Evolutionary conservation across 2,888 invertebrate genomes (phyloP), one percentile per base, ranked within the genome.

Genomic region (Pyrochroa serraticornis): DNA sequence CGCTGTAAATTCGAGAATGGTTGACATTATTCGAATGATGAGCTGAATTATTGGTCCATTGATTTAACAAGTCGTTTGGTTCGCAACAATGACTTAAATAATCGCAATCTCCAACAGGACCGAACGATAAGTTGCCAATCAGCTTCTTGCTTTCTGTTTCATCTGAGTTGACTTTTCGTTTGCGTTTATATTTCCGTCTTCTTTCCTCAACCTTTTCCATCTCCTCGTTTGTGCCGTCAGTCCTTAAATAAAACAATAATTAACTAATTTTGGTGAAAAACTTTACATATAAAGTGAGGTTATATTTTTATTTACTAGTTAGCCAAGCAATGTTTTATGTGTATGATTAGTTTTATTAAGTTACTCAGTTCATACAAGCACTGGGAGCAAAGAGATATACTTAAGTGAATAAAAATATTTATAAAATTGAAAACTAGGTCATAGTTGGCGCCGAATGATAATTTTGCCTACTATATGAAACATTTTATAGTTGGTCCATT

Each of bases 151-250:
- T 46, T 36, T 45, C 38, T 7, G 7, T 39, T 32, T 48, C 39
- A 41, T 49, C 43, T 6, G 33, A 5, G n/a, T 58, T 49, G 8
- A 36, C 44, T 42, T 51, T 60, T 32, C 48, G 33, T 55, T 72
- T 75, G 8, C 75, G 62, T 57, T 73, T 75, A 13, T 70, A 74
- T 47, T 72, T 64, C 46, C 71, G 71, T 57, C 73, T 64, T 14
- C 75, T 56, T 46, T 76, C 74, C 56, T 75, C 72, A 7, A 77
- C 56, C 60, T 66, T 68, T 12, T 65, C 51, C 2, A 73, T 56
- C 37, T 69, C 72, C n/a, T 64, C 57, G 9, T 54, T 54, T 48
- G 69, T 65, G 9, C 63, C 58, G 42, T 14, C 38, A 42, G 47
- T 42, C 34, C 58, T 58, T 10, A 34, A 42, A 53, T 3, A 33